Evolutionary conservation across 1,140 invertebrate species (phyloP).

Genomic region (Phocides pigmalion): DNA sequence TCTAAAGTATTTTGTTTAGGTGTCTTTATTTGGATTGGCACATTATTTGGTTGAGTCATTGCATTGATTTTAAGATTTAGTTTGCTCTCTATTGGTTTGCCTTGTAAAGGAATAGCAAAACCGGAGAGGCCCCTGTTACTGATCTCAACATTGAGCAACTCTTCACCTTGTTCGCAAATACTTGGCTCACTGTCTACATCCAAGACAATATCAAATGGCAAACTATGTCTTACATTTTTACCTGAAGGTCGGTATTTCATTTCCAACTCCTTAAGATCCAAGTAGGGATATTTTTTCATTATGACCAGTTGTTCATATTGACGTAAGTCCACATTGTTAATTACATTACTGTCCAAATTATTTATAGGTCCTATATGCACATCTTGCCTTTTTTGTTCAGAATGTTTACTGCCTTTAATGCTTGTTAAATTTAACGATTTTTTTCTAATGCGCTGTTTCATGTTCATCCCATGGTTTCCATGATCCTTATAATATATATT

Average conservation of each 20-base stretch:
- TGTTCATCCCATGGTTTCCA: not conserved
- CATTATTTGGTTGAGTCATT: constrained; percentile 10
- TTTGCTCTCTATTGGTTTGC: constrained; percentile 43
- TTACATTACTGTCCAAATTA: constrained; percentile 26
- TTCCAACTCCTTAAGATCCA: constrained; percentile 69
- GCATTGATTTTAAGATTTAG: constrained; percentile 30
- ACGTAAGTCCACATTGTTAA: constrained; percentile 59
- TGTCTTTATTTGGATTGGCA: constrained; percentile 18
- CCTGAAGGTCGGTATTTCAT: constrained; percentile 55
- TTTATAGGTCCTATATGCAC: not conserved
- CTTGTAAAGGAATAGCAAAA: constrained; percentile 60
- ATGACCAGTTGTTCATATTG: constrained; percentile 71
- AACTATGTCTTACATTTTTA: constrained; percentile 58
- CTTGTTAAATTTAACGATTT: not conserved
- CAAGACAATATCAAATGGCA: constrained; percentile 40
- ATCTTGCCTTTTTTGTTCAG: constrained; percentile 40
- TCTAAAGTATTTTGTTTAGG: constrained; percentile 33
- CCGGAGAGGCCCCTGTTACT: constrained; percentile 68
- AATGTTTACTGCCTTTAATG: constrained; percentile 29
- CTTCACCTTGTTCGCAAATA: constrained; percentile 55
- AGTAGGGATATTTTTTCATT: constrained; percentile 76
- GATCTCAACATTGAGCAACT: constrained; percentile 67
- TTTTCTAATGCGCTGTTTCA: not conserved
- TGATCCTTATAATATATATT: not conserved
- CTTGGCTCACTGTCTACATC: constrained; percentile 50